Percentiles rank a stretch among this genome's conserved stretches.
These are phyloP conservation scores for Danionella cerebrum DNA, from an alignment of 2,113 vertebrate genomes.

Conservation along the genomic window DNA sequence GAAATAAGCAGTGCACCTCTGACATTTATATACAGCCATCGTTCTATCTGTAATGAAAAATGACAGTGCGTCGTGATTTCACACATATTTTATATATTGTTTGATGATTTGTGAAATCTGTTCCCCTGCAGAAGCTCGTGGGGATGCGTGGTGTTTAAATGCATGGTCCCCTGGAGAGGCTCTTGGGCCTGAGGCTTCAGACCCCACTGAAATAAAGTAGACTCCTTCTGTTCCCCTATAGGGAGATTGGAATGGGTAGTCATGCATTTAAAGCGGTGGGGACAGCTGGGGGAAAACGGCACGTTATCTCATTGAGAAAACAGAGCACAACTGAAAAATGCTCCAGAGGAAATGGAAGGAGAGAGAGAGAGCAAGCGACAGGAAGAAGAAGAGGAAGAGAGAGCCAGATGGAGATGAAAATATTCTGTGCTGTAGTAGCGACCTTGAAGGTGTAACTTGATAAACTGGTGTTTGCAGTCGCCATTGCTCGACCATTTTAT, in stretches of 20 bases:
- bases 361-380: not conserved
- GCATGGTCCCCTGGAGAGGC: not conserved
- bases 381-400: not conserved
- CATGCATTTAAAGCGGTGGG: conserved; percentile 7
- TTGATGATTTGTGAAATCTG: not conserved
- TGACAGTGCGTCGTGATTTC: not conserved
- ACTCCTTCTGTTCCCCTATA: conserved; percentile 11
- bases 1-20: not conserved
- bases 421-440: not conserved
- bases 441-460: conserved; percentile 16
- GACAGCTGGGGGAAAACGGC: not conserved
- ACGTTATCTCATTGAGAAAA: conserved; percentile 31
- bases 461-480: conserved; percentile 5
- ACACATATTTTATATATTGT: not conserved
- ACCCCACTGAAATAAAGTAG: not conserved
- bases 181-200: conserved; percentile 5
- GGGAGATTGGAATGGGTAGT: conserved; percentile 25
- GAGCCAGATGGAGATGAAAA: not conserved
- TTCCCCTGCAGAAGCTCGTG: not conserved
- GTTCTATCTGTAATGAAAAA: not conserved
- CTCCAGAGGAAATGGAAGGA: conserved; percentile 1
- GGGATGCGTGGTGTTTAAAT: not conserved
- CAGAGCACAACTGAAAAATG: conserved; percentile 13
- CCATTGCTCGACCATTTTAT: not conserved
- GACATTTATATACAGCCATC: not conserved